A percentile compares a stretch with the other conserved stretches of the same genome.
phyloP scores from a whole-genome alignment of 2,797 vertebrate species.

The Centroberyx gerrardi region DNA sequence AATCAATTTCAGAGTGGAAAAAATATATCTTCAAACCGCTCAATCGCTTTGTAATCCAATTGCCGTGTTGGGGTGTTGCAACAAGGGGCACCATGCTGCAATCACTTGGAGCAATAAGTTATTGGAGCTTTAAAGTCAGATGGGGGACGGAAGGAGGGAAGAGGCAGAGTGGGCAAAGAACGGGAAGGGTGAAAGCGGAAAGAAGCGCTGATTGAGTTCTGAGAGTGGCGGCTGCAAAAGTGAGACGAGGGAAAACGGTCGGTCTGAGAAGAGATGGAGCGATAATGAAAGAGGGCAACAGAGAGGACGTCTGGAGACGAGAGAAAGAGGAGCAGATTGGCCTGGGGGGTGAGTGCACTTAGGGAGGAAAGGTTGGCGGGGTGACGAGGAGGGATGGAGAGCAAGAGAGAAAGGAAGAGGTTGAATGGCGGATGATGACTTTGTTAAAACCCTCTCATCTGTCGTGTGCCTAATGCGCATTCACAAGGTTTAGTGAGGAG shows the following conservation, averaged over 20 bases:
- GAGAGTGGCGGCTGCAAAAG: too few species aligned
- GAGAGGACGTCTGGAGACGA: background rate
- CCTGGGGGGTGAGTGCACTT: constrained; percentile 38
- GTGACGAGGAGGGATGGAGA: background rate
- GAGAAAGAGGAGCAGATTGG: constrained; percentile 15
- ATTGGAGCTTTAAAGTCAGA: background rate
- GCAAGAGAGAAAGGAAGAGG: background rate
- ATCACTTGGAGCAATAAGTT: constrained; percentile 63
- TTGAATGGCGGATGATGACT: constrained; percentile 26
- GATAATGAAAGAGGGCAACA: constrained; percentile 22
- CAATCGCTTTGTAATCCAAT: constrained; percentile 63
- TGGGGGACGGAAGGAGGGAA: accelerated
- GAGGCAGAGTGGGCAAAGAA: background rate
- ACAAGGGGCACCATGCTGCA: constrained; percentile 32
- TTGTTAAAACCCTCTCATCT: constrained; percentile 55
- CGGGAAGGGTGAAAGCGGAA: background rate
- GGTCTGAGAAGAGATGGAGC: background rate
- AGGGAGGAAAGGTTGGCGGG: constrained; percentile 16
- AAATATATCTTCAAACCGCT: constrained; percentile 57
- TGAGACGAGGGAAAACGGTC: background rate
- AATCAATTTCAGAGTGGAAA: constrained; percentile 52
- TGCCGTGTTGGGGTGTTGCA: constrained; percentile 31
- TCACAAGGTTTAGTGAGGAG: background rate
- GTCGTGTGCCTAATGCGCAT: constrained; percentile 12
- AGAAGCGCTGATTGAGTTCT: background rate